Conservation (phyloP, 2,797 vertebrate species). For the Ibycter americanus region DNA sequence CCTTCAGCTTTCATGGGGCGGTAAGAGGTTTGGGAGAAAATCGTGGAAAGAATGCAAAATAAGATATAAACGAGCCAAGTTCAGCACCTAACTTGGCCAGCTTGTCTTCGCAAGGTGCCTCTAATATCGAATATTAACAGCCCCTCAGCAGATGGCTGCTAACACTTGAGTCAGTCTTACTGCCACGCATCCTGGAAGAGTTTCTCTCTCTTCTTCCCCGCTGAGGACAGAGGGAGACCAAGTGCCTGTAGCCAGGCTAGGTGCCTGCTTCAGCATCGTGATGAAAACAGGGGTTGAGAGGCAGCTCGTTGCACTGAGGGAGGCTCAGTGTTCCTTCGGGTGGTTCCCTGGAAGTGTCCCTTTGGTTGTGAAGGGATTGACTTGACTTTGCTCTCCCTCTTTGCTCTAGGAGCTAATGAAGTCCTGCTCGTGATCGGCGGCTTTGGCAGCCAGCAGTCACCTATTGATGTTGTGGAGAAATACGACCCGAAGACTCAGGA, state of each 20-base stretch:
- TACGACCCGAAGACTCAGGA: conserved; percentile 98
- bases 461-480: conserved; percentile 97
- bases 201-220: not conserved
- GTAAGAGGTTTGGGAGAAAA: not conserved
- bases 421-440: conserved; percentile 96
- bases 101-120: not conserved
- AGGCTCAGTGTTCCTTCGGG: not conserved
- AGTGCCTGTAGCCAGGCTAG: not conserved
- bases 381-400: not conserved
- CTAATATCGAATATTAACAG: not conserved
- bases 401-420: conserved; percentile 91
- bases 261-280: not conserved
- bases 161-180: not conserved
- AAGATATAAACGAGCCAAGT: not conserved
- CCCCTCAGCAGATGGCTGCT: not conserved
- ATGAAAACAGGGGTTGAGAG: not conserved
- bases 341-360: not conserved
- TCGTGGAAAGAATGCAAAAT: not conserved
- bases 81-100: not conserved
- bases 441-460: conserved; percentile 97
- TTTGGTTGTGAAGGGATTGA: not conserved
- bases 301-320: not conserved
- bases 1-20: not conserved
- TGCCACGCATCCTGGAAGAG: not conserved
- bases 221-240: not conserved